A percentile compares a stretch with the other conserved stretches of the same genome.
These are phyloP conservation scores for Cherax destructor DNA, from an alignment of 1,140 invertebrate species.

Conservation along the genomic window DNA sequence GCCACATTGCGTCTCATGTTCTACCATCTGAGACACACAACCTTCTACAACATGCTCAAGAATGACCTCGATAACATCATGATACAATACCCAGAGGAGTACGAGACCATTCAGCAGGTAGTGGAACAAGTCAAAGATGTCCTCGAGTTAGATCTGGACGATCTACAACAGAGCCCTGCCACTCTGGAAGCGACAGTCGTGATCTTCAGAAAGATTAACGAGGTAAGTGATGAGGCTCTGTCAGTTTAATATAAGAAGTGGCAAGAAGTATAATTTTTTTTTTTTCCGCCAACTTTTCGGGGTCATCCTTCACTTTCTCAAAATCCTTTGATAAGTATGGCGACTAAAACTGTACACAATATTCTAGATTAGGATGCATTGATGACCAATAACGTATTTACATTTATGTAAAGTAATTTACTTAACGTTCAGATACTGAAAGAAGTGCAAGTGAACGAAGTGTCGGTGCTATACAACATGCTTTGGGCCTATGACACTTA, in stretches of 20 bases:
- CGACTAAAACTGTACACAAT: no score
- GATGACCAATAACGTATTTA: no score
- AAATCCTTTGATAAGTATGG: no score
- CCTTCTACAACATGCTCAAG: not conserved
- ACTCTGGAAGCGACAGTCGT: not conserved
- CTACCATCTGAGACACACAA: not conserved
- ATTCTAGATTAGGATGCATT: no score
- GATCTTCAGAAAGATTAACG: not conserved
- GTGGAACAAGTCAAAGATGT: not conserved
- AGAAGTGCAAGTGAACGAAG: not conserved
- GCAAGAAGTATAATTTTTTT: no score
- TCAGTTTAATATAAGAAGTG: no score
- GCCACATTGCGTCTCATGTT: conserved; percentile 1
- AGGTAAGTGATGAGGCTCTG: not conserved
- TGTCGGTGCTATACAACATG: not conserved
- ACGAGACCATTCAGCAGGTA: conserved; percentile 1
- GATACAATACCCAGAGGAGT: not conserved
- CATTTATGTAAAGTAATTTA: not conserved
- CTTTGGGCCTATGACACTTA: not conserved
- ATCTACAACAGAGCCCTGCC: no score
- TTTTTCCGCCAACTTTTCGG: no score
- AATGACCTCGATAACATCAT: not conserved
- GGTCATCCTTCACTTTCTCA: no score
- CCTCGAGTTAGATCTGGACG: not conserved
- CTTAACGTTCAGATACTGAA: not conserved